A percentile compares a stretch with the other conserved stretches of the same genome.
Conservation (phyloP, 2,888 invertebrate genomes). For the Parthenolecanium corni region DNA sequence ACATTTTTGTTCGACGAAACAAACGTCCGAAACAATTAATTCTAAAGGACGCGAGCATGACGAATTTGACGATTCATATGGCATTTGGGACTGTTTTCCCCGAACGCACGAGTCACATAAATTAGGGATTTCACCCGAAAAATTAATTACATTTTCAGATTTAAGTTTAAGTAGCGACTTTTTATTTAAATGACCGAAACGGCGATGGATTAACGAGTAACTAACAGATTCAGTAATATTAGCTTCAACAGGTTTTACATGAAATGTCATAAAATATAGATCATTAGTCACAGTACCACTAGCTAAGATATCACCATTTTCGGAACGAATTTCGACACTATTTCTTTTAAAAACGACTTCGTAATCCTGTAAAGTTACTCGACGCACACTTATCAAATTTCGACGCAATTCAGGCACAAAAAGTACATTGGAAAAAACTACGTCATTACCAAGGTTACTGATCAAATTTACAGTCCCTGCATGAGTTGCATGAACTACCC, state of each 20-base stretch:
- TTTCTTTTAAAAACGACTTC: not conserved
- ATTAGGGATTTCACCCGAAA: not conserved
- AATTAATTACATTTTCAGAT: not conserved
- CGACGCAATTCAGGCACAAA: not conserved
- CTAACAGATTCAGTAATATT: not conserved
- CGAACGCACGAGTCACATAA: not conserved
- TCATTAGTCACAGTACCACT: not conserved
- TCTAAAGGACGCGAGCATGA: not conserved
- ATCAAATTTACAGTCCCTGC: not conserved
- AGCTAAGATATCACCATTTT: not conserved
- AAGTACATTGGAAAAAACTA: not conserved
- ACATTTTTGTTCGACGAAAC: not conserved
- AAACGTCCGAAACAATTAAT: not conserved
- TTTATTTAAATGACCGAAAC: not conserved
- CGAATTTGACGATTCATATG: not conserved
- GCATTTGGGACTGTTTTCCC: not conserved
- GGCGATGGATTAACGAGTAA: not conserved
- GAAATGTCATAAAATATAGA: not conserved
- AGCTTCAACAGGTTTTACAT: not conserved
- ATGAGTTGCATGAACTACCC: not conserved
- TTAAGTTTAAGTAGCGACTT: not conserved
- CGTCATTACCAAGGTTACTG: not conserved
- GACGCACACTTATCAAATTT: not conserved
- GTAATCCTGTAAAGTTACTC: not conserved
- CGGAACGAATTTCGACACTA: not conserved